These are phyloP conservation scores for Andrena chrysosceles DNA, from an alignment of 2,888 invertebrate genomes.

Conservation along the genomic window DNA sequence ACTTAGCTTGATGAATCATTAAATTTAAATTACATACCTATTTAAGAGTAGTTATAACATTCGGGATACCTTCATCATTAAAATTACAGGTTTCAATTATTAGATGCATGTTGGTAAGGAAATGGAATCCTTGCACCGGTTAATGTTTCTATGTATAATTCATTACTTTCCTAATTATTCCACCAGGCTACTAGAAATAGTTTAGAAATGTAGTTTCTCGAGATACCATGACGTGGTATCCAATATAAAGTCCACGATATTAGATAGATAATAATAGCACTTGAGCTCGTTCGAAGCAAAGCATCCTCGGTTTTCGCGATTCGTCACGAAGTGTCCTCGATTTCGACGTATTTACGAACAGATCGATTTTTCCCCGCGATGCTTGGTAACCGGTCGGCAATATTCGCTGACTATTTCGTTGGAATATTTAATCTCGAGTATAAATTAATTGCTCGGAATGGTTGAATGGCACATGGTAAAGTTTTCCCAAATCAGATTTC, in stretches of 20 bases:
- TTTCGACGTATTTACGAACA: conserved; percentile 1
- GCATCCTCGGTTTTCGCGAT: conserved; percentile 17
- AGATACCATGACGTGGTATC: too few species aligned
- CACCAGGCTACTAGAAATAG: not conserved
- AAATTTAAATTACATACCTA: too few species aligned
- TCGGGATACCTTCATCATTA: too few species aligned
- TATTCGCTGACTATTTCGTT: not conserved
- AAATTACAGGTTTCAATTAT: too few species aligned
- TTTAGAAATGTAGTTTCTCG: not conserved
- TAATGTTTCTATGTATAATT: not conserved
- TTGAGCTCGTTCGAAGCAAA: not conserved
- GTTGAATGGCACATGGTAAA: not conserved
- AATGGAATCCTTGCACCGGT: not conserved
- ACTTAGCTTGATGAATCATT: conserved; percentile 49
- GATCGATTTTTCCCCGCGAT: not conserved
- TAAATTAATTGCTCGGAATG: conserved; percentile 2
- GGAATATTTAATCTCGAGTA: not conserved
- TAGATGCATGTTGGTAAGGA: not conserved
- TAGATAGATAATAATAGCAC: not conserved
- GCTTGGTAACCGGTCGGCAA: not conserved
- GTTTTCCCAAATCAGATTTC: not conserved
- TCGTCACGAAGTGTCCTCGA: conserved; percentile 9
- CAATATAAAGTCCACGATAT: not conserved
- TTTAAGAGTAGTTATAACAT: too few species aligned
- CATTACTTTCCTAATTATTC: not conserved